A percentile compares a stretch with the other conserved stretches of the same genome.
phyloP scores from a whole-genome alignment of 53 echinoderm and acorn worm genomes.

The Arbacia lixula region DNA sequence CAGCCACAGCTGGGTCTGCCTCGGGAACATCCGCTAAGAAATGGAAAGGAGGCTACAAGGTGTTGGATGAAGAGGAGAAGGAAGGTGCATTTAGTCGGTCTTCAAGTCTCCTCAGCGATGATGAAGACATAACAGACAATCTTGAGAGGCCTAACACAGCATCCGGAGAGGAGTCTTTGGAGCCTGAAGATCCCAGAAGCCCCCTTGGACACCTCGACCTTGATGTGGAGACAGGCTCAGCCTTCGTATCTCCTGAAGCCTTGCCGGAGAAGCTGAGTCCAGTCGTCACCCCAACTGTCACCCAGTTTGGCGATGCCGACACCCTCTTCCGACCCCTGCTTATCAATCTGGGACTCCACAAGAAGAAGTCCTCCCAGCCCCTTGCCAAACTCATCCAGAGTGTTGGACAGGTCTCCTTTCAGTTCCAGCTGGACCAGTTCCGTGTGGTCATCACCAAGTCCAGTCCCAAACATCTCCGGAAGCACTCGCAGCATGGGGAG shows the following conservation, averaged over 20 bases:
- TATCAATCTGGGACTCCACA: slow-evolving; percentile 81
- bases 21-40: slow-evolving; percentile 46
- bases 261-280: slow-evolving; percentile 15
- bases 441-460: slow-evolving; percentile 83
- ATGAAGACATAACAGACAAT: slow-evolving; percentile 18
- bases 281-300: slow-evolving; percentile 72
- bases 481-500: slow-evolving; percentile 33
- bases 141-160: slow-evolving; percentile 1
- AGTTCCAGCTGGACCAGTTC: slow-evolving; percentile 67
- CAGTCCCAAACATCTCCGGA: slow-evolving; percentile 60
- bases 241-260: neutral
- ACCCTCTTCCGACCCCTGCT: slow-evolving; percentile 90
- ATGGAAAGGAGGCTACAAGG: slow-evolving; percentile 24
- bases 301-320: slow-evolving; percentile 89
- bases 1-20: slow-evolving; percentile 33
- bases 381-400: slow-evolving; percentile 61
- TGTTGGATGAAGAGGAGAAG: slow-evolving; percentile 35
- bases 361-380: slow-evolving; percentile 63
- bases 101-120: slow-evolving; percentile 43
- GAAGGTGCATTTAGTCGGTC: slow-evolving; percentile 8
- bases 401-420: slow-evolving; percentile 68
- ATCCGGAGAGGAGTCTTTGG: neutral
- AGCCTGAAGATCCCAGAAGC: neutral
- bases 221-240: slow-evolving; percentile 21
- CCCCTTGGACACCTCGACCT: neutral